Conservation (phyloP, 2,113 vertebrate genomes). For the Probosciger aterrimus region DNA sequence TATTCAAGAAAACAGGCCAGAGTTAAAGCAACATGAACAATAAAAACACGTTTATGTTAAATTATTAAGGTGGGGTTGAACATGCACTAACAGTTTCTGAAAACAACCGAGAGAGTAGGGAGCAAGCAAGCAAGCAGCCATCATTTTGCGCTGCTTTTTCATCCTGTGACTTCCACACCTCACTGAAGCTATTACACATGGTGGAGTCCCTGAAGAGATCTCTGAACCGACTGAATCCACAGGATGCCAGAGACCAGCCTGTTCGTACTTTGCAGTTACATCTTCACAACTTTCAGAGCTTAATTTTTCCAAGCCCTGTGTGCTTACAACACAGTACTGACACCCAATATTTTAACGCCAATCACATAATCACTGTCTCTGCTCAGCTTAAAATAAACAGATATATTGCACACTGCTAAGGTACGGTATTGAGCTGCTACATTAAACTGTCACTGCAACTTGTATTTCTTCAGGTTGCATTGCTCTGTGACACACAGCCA, state of each 20-base stretch:
- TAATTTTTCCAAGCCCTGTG: accelerated
- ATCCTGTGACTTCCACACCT: background rate
- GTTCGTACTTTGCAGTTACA: background rate
- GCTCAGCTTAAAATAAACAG: background rate
- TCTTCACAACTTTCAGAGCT: background rate
- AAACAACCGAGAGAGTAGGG: background rate
- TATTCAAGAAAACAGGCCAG: background rate
- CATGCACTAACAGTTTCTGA: background rate
- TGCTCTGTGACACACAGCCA: background rate
- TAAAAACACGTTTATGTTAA: background rate
- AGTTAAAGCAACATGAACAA: background rate
- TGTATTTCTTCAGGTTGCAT: background rate
- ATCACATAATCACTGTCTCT: background rate
- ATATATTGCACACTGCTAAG: background rate
- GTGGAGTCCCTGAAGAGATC: background rate
- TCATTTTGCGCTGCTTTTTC: background rate
- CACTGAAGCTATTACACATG: background rate
- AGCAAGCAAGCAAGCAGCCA: background rate
- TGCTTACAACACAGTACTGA: background rate
- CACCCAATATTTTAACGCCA: background rate
- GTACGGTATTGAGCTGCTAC: background rate
- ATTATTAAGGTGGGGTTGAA: background rate
- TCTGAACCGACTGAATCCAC: background rate
- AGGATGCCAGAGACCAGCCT: background rate
- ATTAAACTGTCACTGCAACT: background rate